Base-by-base conservation (phyloP, 2,888 invertebrate genomes). In the Netelia melanura region DNA sequence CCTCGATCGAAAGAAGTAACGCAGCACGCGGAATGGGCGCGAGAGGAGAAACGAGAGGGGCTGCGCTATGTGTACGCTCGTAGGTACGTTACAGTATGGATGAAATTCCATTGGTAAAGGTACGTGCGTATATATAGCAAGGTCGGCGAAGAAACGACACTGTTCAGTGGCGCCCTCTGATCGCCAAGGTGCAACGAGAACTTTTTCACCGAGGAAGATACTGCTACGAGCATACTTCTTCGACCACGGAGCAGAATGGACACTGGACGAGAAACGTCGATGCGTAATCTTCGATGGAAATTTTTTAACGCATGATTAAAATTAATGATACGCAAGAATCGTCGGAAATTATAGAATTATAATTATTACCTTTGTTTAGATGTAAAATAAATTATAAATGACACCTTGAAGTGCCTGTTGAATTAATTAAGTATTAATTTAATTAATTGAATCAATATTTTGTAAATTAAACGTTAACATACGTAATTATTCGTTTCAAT, bases 101-200 rank as follows among this genome's bases (percentile, higher is more conserved):
- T 48, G 44, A 81, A 68, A 72, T 68, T 81, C 65, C 68, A 74
- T 78, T 70, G 48, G 48, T 62, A 62, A 52, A 58, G 78, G 52
- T 52, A 58, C 58, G 14, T n/a, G 1, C 38, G 5, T 70, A 30
- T 67, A 58, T 65, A 67, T 77, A 78, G 54, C 62, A 61, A 82
- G 64, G 64, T 79, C 78, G 71, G 74, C 56, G 72, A 79, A 80
- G 77, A 89, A 87, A 86, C 84, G 86, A 80, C 86, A 70, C 92
- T 88, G 91, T 89, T 76, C 88, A 70, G 92, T 92, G 92, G 92
- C 92, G 92, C 92, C 92, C 91, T 90, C 91, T 75, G 86, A 83
- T 83, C 71, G 75, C 61, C 67, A 58, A 81, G 58, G 68, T 52
- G 58, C 79, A 58, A 30, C n/a, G 61, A 65, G 52, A 82, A 85